Evolutionary conservation across 2,797 vertebrate species (phyloP).

Genomic region (Eleutherodactylus coqui): DNA sequence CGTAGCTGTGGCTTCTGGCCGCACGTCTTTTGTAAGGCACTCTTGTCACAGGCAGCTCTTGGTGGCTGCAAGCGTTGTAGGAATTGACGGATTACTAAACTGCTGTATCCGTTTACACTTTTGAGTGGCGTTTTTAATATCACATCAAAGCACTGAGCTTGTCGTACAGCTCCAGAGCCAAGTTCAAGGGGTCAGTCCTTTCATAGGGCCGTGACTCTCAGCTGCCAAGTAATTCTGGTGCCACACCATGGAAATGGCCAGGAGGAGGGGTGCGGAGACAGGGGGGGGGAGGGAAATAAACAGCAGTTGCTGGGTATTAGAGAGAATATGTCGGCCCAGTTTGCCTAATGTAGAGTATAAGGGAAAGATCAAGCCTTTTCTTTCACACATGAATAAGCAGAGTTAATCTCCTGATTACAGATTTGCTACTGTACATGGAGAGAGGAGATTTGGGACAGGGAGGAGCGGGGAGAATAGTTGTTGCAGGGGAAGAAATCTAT

Average conservation of each 20-base stretch:
- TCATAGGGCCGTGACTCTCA: conserved; percentile 63
- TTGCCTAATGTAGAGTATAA: conserved; percentile 75
- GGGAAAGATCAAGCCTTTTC: conserved; percentile 81
- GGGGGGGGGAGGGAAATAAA: conserved; percentile 74
- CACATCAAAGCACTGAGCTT: conserved; percentile 59
- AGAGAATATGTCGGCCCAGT: conserved; percentile 69
- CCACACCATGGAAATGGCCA: conserved; percentile 62
- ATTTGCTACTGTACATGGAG: conserved; percentile 72
- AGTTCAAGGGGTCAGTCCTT: conserved; percentile 61
- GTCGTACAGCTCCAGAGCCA: conserved; percentile 52
- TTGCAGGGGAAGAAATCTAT: conserved; percentile 39
- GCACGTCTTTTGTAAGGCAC: neutral
- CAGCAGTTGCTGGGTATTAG: conserved; percentile 71
- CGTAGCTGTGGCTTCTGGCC: neutral
- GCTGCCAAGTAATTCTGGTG: conserved; percentile 69
- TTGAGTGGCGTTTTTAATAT: conserved; percentile 49
- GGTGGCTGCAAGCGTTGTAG: conserved; percentile 29
- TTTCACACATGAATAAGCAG: conserved; percentile 83
- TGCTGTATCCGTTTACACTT: conserved; percentile 48
- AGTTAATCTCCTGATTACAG: conserved; percentile 81
- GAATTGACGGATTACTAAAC: conserved; percentile 53
- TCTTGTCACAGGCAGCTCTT: neutral
- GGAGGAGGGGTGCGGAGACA: conserved; percentile 51
- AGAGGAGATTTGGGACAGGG: conserved; percentile 55
- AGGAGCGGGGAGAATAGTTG: conserved; percentile 1